These are phyloP conservation scores for Brachyptera risi DNA, from an alignment of 2,888 invertebrate genomes.

Conservation along the genomic window DNA sequence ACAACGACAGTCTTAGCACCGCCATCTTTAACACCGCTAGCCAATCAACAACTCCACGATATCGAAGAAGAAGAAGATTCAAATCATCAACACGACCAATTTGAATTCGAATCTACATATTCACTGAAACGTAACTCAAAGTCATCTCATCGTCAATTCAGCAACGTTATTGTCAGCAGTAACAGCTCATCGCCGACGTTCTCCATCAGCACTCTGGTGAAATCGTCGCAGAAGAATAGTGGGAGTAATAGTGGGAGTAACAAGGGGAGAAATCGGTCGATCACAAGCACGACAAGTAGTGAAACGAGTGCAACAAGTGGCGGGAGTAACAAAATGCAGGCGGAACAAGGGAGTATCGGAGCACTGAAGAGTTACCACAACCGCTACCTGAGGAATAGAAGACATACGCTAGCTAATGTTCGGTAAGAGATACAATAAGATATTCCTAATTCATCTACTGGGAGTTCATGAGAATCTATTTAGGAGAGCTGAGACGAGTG, in stretches of 20 bases:
- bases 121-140: constrained; percentile 48
- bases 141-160: constrained; percentile 41
- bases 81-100: too few species aligned
- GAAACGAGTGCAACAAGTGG: constrained; percentile 41
- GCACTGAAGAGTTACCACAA: constrained; percentile 87
- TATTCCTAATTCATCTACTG: neutral
- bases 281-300: constrained; percentile 37
- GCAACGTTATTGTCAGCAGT: constrained; percentile 37
- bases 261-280: constrained; percentile 38
- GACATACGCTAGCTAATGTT: constrained; percentile 88
- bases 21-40: constrained; percentile 5
- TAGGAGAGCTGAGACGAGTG: neutral
- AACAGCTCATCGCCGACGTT: constrained; percentile 41
- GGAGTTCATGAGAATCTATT: neutral
- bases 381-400: constrained; percentile 76
- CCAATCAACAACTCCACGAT: constrained; percentile 65
- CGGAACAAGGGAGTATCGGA: constrained; percentile 87
- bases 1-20: constrained; percentile 38
- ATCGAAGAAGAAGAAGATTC: constrained; percentile 80
- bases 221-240: too few species aligned
- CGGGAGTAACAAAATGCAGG: constrained; percentile 71
- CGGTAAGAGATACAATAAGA: constrained; percentile 82
- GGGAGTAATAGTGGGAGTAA: too few species aligned
- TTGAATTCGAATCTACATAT: too few species aligned
- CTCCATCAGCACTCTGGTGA: constrained; percentile 26